Conservation (phyloP, 1,140 invertebrate species). For the Drosophila tristis region DNA sequence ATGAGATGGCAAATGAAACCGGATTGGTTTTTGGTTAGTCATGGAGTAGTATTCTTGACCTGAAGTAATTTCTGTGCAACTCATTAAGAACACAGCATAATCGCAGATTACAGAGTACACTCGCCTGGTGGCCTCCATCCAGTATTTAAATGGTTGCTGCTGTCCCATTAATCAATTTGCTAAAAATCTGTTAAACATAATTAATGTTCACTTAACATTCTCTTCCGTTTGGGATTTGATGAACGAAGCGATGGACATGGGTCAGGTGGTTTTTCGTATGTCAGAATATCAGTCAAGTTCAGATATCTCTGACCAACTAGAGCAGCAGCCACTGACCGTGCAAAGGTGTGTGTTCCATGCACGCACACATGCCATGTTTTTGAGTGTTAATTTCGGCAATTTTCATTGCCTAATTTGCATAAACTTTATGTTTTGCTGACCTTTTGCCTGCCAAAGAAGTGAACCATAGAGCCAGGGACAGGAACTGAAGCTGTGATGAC, state of each 20-base stretch:
- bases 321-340: conserved; percentile 6
- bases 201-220: conserved; percentile 56
- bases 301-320: conserved; percentile 38
- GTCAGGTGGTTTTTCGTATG: conserved; percentile 16
- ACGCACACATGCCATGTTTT: background rate
- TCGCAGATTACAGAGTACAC: background rate
- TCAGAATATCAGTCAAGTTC: conserved; percentile 74
- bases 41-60: conserved; percentile 49
- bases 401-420: conserved; percentile 62
- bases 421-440: conserved; percentile 40
- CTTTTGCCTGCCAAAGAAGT: conserved; percentile 34
- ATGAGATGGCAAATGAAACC: conserved; percentile 27
- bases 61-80: conserved; percentile 22
- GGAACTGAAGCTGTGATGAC: conserved; percentile 3
- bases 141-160: conserved; percentile 6
- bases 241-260: conserved; percentile 30
- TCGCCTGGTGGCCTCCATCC: background rate
- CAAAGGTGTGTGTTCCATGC: conserved; percentile 5
- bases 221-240: conserved; percentile 24
- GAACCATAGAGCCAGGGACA: conserved; percentile 1
- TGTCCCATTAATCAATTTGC: conserved; percentile 62
- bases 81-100: conserved; percentile 47
- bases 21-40: conserved; percentile 51
- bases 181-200: conserved; percentile 47
- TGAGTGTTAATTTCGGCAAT: conserved; percentile 49